These are phyloP conservation scores for Lepidocyrtoides sp. DNA, from an alignment of 2,888 invertebrate genomes.

Conservation along the genomic window DNA sequence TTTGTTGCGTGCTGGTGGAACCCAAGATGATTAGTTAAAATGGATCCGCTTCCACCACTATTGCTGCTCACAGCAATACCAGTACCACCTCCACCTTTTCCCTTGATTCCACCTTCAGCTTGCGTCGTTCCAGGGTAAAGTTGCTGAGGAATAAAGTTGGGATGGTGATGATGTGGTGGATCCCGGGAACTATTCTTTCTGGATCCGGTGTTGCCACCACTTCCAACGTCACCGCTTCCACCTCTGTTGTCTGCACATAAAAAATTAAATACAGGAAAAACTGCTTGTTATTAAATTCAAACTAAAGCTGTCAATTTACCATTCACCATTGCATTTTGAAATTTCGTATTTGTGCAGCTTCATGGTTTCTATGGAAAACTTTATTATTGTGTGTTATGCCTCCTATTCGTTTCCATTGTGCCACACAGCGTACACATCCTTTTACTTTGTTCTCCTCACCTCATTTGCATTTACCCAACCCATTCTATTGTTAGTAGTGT, in stretches of 20 bases:
- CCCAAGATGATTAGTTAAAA: constrained; percentile 65
- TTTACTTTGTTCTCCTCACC: not conserved
- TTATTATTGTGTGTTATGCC: too few species aligned
- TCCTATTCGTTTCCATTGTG: too few species aligned
- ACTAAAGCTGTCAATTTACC: too few species aligned
- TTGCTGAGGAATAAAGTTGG: constrained; percentile 70
- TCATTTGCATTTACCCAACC: not conserved
- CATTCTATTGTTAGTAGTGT: not conserved
- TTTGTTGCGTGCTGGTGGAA: constrained; percentile 59
- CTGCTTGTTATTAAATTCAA: too few species aligned
- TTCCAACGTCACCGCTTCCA: constrained; percentile 53
- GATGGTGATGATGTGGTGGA: constrained; percentile 33
- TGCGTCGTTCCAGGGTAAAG: constrained; percentile 48
- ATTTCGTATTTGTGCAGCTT: too few species aligned
- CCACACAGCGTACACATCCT: too few species aligned
- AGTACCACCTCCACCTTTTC: constrained; percentile 67
- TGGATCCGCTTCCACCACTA: constrained; percentile 28
- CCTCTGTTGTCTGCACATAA: constrained; percentile 61
- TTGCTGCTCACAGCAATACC: not conserved
- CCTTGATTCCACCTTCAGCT: constrained; percentile 71
- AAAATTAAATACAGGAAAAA: not conserved
- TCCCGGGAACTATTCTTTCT: constrained; percentile 61
- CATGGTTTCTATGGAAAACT: too few species aligned
- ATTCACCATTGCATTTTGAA: too few species aligned
- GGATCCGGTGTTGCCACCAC: constrained; percentile 23